A percentile compares a stretch with the other conserved stretches of the same genome.
phyloP scores from a whole-genome alignment of 2,888 invertebrate species.

The Limnephilus auricula region DNA sequence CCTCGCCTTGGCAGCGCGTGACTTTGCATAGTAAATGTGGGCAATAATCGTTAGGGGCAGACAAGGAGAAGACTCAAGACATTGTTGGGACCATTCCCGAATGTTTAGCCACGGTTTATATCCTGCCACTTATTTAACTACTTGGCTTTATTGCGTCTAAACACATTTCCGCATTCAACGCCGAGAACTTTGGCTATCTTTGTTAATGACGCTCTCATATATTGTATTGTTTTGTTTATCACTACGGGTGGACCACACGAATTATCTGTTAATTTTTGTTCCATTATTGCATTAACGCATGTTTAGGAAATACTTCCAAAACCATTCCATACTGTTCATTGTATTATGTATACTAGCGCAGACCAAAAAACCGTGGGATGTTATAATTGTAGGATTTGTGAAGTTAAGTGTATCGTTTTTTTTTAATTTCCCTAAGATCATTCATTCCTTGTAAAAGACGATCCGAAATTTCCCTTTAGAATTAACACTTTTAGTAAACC shows the following conservation, averaged over 20 bases:
- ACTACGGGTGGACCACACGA: background rate
- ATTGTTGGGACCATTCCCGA: slow-evolving; percentile 44
- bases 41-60: slow-evolving; percentile 50
- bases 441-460: too few relatives aligned
- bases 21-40: slow-evolving; percentile 50
- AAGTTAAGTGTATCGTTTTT: too few relatives aligned
- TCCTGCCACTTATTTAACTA: slow-evolving; percentile 41
- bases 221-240: background rate
- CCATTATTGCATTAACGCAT: background rate
- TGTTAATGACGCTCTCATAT: background rate
- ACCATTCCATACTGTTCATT: too few relatives aligned
- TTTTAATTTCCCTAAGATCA: too few relatives aligned
- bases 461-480: too few relatives aligned
- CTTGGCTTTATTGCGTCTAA: slow-evolving; percentile 46
- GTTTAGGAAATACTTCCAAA: background rate
- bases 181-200: slow-evolving; percentile 26
- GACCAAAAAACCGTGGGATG: too few relatives aligned
- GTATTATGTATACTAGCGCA: too few relatives aligned
- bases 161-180: slow-evolving; percentile 39
- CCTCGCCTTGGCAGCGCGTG: slow-evolving; percentile 40
- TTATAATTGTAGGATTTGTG: too few relatives aligned
- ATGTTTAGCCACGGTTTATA: slow-evolving; percentile 48
- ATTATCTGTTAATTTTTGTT: background rate
- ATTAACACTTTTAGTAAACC: too few relatives aligned
- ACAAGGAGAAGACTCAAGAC: slow-evolving; percentile 41